Conservation (phyloP, 2,888 invertebrate genomes). For the Ophonus ardosiacus region DNA sequence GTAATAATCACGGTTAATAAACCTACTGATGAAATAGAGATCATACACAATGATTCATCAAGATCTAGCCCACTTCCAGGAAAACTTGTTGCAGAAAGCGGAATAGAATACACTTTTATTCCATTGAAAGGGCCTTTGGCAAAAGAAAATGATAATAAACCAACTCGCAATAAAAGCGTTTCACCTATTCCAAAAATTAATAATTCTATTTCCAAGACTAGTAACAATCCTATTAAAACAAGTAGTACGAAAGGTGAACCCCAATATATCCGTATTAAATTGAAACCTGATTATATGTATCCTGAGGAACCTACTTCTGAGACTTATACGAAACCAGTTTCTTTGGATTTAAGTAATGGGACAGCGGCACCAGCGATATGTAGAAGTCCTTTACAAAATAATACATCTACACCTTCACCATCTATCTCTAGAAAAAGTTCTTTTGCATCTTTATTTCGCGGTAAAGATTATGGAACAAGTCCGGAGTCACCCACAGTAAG, state of each 20-base stretch:
- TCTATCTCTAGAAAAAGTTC: conserved; percentile 87
- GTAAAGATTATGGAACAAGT: conserved; percentile 81
- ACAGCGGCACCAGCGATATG: conserved; percentile 31
- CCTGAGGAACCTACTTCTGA: conserved; percentile 76
- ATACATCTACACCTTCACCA: conserved; percentile 81
- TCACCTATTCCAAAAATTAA: conserved; percentile 3
- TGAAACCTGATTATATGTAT: conserved; percentile 87
- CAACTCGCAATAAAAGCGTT: conserved; percentile 13
- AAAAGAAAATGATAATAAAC: conserved; percentile 65
- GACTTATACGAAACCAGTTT: conserved; percentile 78
- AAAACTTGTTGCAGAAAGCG: conserved; percentile 73
- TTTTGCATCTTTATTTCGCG: conserved; percentile 88
- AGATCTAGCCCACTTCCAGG: conserved; percentile 61
- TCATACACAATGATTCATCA: conserved; percentile 16
- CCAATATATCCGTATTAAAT: conserved; percentile 82
- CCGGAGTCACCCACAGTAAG: conserved; percentile 79
- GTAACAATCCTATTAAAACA: conserved; percentile 66
- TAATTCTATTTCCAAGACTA: conserved; percentile 9
- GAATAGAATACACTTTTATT: conserved; percentile 75
- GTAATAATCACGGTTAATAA: conserved; percentile 73
- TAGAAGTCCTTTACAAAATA: conserved; percentile 41
- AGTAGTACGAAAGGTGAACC: conserved; percentile 70
- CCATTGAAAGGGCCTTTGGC: conserved; percentile 76
- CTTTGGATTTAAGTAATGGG: conserved; percentile 77
- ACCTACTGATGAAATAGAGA: conserved; percentile 65